Evolutionary conservation across 2,888 invertebrate species (phyloP).

Genomic region (Sarcophaga subvicina): DNA sequence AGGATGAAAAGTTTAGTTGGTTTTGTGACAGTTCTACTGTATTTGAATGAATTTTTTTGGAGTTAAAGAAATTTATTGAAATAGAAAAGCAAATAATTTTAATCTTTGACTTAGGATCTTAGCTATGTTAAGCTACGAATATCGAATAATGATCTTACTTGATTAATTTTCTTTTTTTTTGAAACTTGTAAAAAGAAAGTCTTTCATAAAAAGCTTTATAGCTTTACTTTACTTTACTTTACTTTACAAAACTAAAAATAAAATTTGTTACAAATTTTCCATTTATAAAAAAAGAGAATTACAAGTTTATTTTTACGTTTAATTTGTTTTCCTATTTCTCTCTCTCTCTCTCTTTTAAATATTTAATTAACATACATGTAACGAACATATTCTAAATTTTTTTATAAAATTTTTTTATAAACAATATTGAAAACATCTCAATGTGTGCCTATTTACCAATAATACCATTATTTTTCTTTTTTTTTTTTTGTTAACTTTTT

Average conservation of each 20-base stretch:
- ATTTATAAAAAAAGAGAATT: background rate
- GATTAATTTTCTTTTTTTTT: background rate
- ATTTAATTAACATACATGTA: constrained; percentile 23
- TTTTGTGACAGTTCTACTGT: too few species aligned
- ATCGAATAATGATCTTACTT: constrained; percentile 12
- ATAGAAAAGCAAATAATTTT: too few species aligned
- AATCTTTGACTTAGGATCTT: too few species aligned
- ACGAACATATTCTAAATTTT: constrained; percentile 43
- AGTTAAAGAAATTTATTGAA: too few species aligned
- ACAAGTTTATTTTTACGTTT: constrained; percentile 29
- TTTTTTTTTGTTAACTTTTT: constrained; percentile 36
- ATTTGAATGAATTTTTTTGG: too few species aligned
- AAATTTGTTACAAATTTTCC: constrained; percentile 30
- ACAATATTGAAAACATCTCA: constrained; percentile 71
- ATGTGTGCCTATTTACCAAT: constrained; percentile 69
- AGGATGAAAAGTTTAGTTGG: too few species aligned
- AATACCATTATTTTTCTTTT: constrained; percentile 61
- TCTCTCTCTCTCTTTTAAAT: constrained; percentile 53
- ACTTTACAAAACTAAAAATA: background rate
- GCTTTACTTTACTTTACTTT: too few species aligned
- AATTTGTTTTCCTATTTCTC: constrained; percentile 56
- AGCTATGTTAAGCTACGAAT: too few species aligned
- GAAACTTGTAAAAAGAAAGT: background rate
- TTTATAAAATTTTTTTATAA: constrained; percentile 44
- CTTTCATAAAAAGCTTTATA: background rate